Evolutionary conservation across 2,113 vertebrate genomes (phyloP).

Genomic region (Pituophis catenifer): DNA sequence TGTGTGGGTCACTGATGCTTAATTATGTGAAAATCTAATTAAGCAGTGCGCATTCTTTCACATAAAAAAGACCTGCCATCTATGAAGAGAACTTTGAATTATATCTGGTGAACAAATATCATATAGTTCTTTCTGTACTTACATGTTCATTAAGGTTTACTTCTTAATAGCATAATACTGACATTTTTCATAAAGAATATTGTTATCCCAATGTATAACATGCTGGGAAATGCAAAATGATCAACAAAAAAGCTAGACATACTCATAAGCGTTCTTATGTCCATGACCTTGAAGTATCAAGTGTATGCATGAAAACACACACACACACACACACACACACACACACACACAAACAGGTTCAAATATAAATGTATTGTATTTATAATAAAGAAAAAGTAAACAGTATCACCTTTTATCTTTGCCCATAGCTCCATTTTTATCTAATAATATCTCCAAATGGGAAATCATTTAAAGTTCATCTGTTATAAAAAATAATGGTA

Average conservation of each 20-base stretch:
- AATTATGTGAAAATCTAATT: slow-evolving; percentile 26
- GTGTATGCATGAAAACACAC: not conserved
- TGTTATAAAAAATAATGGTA: not conserved
- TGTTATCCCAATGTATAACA: not conserved
- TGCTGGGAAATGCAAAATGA: not conserved
- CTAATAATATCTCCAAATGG: not conserved
- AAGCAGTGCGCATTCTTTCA: not conserved
- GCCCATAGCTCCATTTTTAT: not conserved
- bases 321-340: not conserved
- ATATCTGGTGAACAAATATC: not conserved
- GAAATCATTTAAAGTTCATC: not conserved
- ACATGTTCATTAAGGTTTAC: not conserved
- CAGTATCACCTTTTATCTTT: not conserved
- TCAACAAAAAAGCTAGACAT: not conserved
- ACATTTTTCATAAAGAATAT: not conserved
- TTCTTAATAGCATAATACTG: not conserved
- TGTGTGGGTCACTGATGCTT: slow-evolving; percentile 19
- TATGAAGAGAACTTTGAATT: not conserved
- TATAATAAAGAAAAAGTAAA: not conserved
- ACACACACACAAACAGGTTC: not conserved
- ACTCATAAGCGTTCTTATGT: not conserved
- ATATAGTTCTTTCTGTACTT: not conserved
- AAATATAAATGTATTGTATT: not conserved
- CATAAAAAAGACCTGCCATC: not conserved
- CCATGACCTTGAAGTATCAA: not conserved